Conservation (phyloP, 2,113 vertebrate genomes). For the Ictalurus punctatus region DNA sequence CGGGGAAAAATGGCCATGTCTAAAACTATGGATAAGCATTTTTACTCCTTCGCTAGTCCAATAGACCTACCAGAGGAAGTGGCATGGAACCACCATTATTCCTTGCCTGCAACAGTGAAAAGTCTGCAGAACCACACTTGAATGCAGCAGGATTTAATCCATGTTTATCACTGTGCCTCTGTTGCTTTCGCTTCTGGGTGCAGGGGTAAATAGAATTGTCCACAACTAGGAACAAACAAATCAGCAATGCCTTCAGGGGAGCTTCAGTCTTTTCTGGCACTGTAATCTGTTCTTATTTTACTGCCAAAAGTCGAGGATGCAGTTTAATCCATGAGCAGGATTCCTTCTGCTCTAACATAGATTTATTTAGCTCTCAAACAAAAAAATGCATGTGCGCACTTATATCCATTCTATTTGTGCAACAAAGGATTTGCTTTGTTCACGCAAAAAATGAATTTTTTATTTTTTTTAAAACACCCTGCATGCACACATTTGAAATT, state of each 20-base stretch:
- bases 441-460: no score
- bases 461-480: background rate
- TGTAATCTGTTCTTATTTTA: slow-evolving; percentile 22
- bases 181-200: slow-evolving; percentile 16
- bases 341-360: background rate
- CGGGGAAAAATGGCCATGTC: background rate
- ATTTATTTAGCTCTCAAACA: background rate
- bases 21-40: background rate
- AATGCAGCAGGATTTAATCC: slow-evolving; percentile 27
- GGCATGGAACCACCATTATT: background rate
- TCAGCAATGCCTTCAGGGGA: slow-evolving; percentile 30
- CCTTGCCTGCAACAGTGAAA: background rate
- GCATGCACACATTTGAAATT: background rate
- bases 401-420: background rate
- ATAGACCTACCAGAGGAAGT: background rate
- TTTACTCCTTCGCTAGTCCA: background rate
- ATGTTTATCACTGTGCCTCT: slow-evolving; percentile 28
- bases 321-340: background rate
- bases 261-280: slow-evolving; percentile 13
- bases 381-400: background rate
- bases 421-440: background rate
- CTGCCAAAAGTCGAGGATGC: slow-evolving; percentile 6
- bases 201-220: slow-evolving; percentile 34
- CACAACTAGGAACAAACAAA: slow-evolving; percentile 43
- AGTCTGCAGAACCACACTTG: background rate